phyloP scores from a whole-genome alignment of 1,140 invertebrate genomes.

The Oryctes rhinoceros region DNA sequence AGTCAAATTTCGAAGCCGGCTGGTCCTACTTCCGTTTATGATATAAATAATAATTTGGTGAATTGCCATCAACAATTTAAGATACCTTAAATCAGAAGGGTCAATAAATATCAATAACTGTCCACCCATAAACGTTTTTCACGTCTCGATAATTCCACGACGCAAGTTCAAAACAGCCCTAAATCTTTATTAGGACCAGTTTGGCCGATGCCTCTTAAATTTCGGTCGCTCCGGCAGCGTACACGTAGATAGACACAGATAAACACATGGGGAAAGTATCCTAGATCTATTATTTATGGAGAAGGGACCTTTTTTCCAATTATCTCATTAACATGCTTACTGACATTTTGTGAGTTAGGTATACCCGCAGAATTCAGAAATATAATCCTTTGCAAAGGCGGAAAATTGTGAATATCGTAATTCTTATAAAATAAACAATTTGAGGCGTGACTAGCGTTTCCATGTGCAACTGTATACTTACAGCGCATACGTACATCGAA shows the following conservation, averaged over 20 bases:
- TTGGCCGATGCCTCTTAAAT: conserved; percentile 23
- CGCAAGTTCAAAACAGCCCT: conserved; percentile 33
- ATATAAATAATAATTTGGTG: conserved; percentile 21
- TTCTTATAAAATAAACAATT: no score
- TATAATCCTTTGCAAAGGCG: no score
- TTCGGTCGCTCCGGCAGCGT: not conserved
- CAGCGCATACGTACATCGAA: no score
- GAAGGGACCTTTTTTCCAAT: not conserved
- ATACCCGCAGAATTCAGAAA: no score
- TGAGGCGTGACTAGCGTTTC: no score
- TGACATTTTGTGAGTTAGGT: not conserved
- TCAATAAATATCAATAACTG: conserved; percentile 30
- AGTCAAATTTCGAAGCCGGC: not conserved
- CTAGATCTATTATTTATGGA: conserved; percentile 1
- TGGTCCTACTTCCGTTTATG: not conserved
- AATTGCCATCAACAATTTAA: conserved; percentile 30
- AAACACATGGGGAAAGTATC: not conserved
- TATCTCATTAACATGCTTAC: not conserved
- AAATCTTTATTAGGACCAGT: conserved; percentile 26
- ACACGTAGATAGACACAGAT: not conserved
- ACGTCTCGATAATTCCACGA: conserved; percentile 28
- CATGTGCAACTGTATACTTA: no score
- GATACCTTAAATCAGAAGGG: conserved; percentile 29
- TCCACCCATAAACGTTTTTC: conserved; percentile 35
- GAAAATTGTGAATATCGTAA: no score